phyloP scores from a whole-genome alignment of 2,113 vertebrate species.

The Gallinago media region DNA sequence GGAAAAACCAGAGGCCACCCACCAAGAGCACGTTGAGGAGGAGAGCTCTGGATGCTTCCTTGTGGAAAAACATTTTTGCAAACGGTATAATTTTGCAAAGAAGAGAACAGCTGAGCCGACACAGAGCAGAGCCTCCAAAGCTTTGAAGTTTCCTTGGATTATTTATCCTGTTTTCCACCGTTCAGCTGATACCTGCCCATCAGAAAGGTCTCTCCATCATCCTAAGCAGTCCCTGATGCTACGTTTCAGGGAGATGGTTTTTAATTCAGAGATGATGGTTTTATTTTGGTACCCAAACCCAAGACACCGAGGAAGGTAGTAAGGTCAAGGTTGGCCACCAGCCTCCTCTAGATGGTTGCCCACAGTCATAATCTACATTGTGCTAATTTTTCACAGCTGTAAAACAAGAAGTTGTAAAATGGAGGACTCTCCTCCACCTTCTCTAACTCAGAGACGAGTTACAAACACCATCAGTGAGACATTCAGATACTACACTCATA shows the following conservation, averaged over 20 bases:
- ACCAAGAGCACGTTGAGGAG: background rate
- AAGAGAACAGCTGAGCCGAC: background rate
- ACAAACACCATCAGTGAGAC: accelerated
- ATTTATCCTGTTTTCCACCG: background rate
- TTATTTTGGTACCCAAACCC: background rate
- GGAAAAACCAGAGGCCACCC: background rate
- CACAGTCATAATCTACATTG: background rate
- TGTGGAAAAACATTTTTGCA: background rate
- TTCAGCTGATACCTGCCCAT: background rate
- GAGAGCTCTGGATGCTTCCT: background rate
- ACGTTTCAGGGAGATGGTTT: accelerated
- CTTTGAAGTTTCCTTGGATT: background rate
- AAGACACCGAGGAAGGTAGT: background rate
- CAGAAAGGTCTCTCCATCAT: background rate
- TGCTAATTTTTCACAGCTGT: background rate
- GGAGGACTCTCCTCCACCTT: background rate
- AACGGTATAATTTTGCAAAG: background rate
- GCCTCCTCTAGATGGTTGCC: background rate
- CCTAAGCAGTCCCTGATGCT: background rate
- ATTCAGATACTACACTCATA: background rate
- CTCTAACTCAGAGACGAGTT: background rate
- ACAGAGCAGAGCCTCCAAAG: background rate
- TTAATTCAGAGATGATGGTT: background rate
- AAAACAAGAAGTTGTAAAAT: background rate
- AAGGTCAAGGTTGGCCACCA: background rate